Base-by-base conservation (phyloP, 1,140 invertebrate species). In the Cotesia glomerata region DNA sequence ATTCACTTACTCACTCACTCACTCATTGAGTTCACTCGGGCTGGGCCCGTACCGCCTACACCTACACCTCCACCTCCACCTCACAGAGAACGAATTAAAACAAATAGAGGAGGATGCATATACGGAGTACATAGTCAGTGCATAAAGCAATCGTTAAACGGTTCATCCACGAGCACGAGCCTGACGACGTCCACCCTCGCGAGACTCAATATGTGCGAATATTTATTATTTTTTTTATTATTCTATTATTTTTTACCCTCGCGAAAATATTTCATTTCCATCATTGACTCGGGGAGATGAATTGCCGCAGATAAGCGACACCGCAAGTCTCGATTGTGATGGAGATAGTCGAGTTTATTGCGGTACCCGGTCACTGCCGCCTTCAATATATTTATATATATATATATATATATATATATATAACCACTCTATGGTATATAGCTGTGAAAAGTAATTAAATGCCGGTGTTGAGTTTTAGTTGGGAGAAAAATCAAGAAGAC, bases 81-180 rank as follows among this genome's bases (percentile, higher is more conserved):
- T 26, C 26, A 26, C 26, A 26, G 26, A 56, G n/a, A 56, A 16
- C 71, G 72, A 71, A 71, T 18, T 16, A 13, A 56, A 56, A 18
- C 18, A 56, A 16, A 56, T 56, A 56, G 52, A 51, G 65, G 73
- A 79, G 77, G 1, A 26, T 26, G 26, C 26, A 26, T 70, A 73
- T 73, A 79, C 76, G 77, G 75, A 78, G 67, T 72, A 68, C 64
- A 64, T 62, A 26, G 16, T 56, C 56, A 16, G 13, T 59, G 61
- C 51, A 71, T 71, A 67, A 64, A 74, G 51, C 63, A 54, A 49
- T 45, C 66, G 58, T 63, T 68, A 63, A 69, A 62, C 35, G 71
- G 39, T 45, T 45, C 65, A 39, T 49, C 51, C 39, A 62, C 35
- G n/a, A 39, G 14, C 39, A 26, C 26, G 26, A 3, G 26, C 18